Percentiles rank a stretch among this genome's conserved stretches.
Evolutionary conservation across 2,113 vertebrate genomes (phyloP).

Genomic region (Myotis brandtii): DNA sequence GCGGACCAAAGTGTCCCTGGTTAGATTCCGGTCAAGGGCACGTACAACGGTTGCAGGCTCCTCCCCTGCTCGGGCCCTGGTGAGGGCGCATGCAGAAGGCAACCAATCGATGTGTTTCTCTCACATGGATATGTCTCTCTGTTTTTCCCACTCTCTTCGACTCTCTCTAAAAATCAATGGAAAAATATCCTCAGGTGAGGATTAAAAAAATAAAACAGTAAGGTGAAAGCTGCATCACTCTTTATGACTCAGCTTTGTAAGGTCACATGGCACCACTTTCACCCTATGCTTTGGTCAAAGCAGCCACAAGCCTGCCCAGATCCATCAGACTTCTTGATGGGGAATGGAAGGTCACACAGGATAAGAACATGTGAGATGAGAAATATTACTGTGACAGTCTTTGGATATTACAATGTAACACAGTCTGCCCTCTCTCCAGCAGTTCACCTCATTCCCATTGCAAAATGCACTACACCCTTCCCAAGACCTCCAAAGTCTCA

Average conservation of each 20-base stretch:
- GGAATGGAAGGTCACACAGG: neutral
- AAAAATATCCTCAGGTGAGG: no score
- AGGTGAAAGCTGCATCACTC: neutral
- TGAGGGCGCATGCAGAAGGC: no score
- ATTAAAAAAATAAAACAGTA: neutral
- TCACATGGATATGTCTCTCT: no score
- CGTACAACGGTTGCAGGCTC: no score
- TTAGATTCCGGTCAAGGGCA: no score
- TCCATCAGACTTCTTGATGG: neutral
- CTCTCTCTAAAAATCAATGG: no score
- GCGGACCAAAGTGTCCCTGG: no score
- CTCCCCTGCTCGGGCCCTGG: no score
- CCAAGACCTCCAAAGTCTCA: neutral
- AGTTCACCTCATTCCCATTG: neutral
- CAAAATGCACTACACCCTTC: neutral
- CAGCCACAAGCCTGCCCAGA: neutral
- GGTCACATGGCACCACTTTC: neutral
- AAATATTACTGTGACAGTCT: neutral
- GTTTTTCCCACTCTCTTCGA: no score
- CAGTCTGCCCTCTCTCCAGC: neutral
- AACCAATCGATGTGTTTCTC: no score
- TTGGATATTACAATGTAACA: neutral
- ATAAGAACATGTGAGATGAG: neutral
- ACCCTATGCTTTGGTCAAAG: neutral
- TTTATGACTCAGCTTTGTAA: neutral